Evolutionary conservation across 2,888 invertebrate species (phyloP), one percentile per base, ranked within the genome.

Genomic region (Scaptodrosophila latifasciaeformis): DNA sequence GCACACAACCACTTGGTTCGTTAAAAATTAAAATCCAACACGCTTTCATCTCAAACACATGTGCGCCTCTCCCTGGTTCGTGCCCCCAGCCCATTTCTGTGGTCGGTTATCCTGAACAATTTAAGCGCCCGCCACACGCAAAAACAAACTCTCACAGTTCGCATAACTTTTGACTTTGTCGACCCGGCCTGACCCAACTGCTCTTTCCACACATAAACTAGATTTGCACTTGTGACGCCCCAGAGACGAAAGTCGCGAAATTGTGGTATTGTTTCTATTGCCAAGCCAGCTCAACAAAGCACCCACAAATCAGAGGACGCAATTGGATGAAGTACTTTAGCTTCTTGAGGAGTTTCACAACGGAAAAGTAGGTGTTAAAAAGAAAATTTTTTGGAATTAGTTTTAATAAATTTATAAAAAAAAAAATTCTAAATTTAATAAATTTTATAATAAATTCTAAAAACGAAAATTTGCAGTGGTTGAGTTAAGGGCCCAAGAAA

Each of bases 1-100:
- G 54, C 15, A 39, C 29, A n/a, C 24, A 31, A 27, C 17, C 34
- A 44, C 43, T 56, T 51, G 57, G 9, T 51, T 75, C 49, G 68
- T 76, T 79, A 77, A 79, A 81, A 78, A 75, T 79, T 81, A 62
- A 79, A 71, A 65, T 62, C 70, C 54, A 61, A 66, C 57, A 44
- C 59, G 62, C 61, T 54, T 53, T 27, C 35, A 49, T 44, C 49
- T 50, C 54, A 24, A 19, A 19, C 37, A 31, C 39, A 34, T 17
- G 49, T 51, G 17, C 24, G 15, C 17, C 13, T 7, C 6, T 34
- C 4, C 29, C 12, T 2, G 31, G 21, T 49, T 40, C 50, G 35
- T 17, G 15, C 45, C 15, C 7, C 52, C 49, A 47, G 40, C 48
- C 49, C 46, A 27, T 9, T 50, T 35, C 34, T 34, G 30, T 44